A percentile compares a stretch with the other conserved stretches of the same genome.
These are phyloP conservation scores for Theretra japonica DNA, from an alignment of 2,888 invertebrate genomes.

Conservation along the genomic window DNA sequence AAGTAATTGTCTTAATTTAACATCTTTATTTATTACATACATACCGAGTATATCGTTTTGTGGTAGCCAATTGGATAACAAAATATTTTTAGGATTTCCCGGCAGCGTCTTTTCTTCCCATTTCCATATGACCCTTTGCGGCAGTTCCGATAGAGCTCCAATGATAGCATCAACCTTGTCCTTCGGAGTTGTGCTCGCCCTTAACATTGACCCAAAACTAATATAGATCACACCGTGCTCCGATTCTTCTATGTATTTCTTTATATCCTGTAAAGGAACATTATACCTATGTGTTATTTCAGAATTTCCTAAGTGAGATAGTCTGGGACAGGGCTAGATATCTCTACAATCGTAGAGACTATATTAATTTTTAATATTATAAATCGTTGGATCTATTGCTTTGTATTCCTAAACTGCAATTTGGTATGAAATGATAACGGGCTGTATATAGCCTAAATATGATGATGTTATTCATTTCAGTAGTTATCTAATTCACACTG, in stretches of 20 bases:
- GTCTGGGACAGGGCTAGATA: too few species aligned
- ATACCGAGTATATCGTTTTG: conserved; percentile 88
- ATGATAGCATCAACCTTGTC: conserved; percentile 86
- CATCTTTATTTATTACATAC: conserved; percentile 34
- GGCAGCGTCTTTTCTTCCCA: conserved; percentile 87
- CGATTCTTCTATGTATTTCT: conserved; percentile 87
- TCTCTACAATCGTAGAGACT: too few species aligned
- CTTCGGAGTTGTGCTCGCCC: conserved; percentile 84
- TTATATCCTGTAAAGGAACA: conserved; percentile 78
- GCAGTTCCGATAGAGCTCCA: conserved; percentile 84
- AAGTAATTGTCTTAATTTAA: background rate
- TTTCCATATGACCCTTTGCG: conserved; percentile 90
- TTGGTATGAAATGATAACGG: too few species aligned
- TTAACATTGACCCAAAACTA: conserved; percentile 91
- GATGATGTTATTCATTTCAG: too few species aligned
- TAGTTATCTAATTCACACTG: too few species aligned
- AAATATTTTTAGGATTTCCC: conserved; percentile 85
- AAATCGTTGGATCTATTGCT: too few species aligned
- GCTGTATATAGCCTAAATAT: too few species aligned
- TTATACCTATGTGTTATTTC: background rate
- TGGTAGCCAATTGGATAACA: conserved; percentile 87
- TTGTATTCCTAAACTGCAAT: too few species aligned
- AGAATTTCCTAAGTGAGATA: background rate
- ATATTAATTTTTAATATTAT: too few species aligned
- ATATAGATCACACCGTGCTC: conserved; percentile 89